Percentiles rank a stretch among this genome's conserved stretches.
These are phyloP conservation scores for Globodera ellingtonae DNA, from an alignment of 1,140 invertebrate species.

Conservation along the genomic window DNA sequence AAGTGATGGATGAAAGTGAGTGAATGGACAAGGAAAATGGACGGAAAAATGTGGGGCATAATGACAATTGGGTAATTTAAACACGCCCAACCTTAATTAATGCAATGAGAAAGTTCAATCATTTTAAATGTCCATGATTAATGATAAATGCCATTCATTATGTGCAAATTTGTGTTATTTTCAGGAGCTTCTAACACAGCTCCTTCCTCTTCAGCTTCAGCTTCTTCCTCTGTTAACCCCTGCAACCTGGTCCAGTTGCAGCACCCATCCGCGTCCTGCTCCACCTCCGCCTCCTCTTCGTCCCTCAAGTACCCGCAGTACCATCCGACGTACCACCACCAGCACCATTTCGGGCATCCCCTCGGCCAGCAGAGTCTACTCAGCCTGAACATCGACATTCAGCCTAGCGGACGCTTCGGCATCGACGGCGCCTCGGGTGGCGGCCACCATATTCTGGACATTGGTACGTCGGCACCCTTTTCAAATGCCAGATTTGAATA, in stretches of 20 bases:
- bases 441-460: conserved; percentile 4
- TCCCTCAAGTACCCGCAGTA: conserved; percentile 6
- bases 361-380: conserved; percentile 5
- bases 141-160: not conserved
- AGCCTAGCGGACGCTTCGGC: not conserved
- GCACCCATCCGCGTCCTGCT: not conserved
- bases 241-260: not conserved
- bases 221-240: not conserved
- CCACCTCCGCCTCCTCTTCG: not conserved
- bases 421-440: not conserved
- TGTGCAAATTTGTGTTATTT: not conserved
- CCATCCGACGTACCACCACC: not conserved
- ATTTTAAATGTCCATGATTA: not conserved
- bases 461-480: not conserved
- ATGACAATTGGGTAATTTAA: no score
- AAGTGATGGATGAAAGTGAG: not conserved
- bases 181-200: not conserved
- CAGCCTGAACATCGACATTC: conserved; percentile 15
- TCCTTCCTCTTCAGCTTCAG: conserved; percentile 5
- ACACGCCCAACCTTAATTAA: not conserved
- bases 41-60: not conserved
- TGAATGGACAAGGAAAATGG: not conserved
- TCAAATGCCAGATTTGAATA: no score
- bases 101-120: not conserved
- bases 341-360: conserved; percentile 1